These are phyloP conservation scores for Orthonevra nobilis DNA, from an alignment of 2,888 invertebrate genomes.

Conservation along the genomic window DNA sequence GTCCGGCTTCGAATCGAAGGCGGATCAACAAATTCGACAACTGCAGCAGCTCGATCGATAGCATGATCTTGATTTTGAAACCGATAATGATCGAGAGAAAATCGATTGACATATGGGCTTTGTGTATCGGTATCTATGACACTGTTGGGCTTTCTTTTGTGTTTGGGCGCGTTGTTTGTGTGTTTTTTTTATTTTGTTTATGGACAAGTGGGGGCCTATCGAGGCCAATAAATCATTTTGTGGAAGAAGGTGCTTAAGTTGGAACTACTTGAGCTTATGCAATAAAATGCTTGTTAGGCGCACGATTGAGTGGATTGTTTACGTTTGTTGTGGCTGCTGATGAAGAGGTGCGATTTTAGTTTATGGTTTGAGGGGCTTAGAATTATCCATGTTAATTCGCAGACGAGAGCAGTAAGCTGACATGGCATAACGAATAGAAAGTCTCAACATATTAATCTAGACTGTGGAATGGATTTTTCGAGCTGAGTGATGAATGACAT, in stretches of 20 bases:
- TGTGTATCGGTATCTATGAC: constrained; percentile 10
- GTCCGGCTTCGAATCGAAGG: background rate
- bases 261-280: constrained; percentile 14
- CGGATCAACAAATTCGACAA: constrained; percentile 18
- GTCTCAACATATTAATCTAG: no score
- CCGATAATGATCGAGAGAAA: constrained; percentile 56
- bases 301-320: background rate
- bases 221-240: constrained; percentile 15
- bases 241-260: background rate
- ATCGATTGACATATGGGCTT: constrained; percentile 48
- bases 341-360: background rate
- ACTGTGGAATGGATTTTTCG: no score
- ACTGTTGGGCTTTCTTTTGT: constrained; percentile 16
- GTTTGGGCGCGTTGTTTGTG: constrained; percentile 2
- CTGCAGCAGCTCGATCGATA: background rate
- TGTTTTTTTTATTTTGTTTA: background rate
- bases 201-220: no score
- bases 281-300: constrained; percentile 7
- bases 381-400: no score
- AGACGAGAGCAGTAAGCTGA: no score
- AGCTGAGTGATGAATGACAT: no score
- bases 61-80: constrained; percentile 65
- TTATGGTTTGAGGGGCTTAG: no score
- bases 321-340: no score
- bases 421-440: no score